Conservation (phyloP, 2,888 invertebrate species). For the Thelaira solivaga region DNA sequence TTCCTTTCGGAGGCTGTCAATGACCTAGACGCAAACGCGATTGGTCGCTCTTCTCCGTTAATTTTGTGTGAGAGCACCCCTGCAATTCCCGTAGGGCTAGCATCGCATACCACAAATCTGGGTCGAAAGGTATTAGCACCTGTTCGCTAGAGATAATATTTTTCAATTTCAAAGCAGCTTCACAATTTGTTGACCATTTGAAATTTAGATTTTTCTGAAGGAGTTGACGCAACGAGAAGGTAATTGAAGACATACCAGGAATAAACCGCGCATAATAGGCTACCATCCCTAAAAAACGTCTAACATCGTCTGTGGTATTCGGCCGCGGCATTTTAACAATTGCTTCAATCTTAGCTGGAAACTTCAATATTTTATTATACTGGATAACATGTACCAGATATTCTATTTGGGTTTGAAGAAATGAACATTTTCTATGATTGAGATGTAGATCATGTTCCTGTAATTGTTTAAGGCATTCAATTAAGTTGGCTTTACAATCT, state of each 20-base stretch:
- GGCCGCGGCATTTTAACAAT: conserved; percentile 38
- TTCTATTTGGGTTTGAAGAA: conserved; percentile 35
- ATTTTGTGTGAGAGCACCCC: conserved; percentile 45
- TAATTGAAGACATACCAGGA: conserved; percentile 32
- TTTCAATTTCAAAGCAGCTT: conserved; percentile 46
- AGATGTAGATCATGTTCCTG: conserved; percentile 52
- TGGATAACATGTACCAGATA: conserved; percentile 32
- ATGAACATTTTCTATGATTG: conserved; percentile 38
- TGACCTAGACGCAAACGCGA: conserved; percentile 50
- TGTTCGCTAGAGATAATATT: conserved; percentile 10
- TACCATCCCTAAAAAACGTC: conserved; percentile 53
- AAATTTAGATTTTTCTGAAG: conserved; percentile 20
- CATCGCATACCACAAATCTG: background rate
- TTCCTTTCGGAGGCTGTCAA: conserved; percentile 50
- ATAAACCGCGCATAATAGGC: conserved; percentile 55
- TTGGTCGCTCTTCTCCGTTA: conserved; percentile 37
- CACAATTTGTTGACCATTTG: conserved; percentile 36
- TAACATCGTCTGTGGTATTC: conserved; percentile 18
- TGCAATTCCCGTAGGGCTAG: conserved; percentile 35
- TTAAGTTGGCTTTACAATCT: no score
- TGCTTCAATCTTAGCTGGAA: conserved; percentile 35
- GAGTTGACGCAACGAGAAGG: conserved; percentile 29
- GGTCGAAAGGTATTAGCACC: conserved; percentile 44
- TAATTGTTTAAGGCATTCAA: no score
- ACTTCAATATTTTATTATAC: conserved; percentile 41